phyloP scores from a whole-genome alignment of 2,797 vertebrate species.

The Harpagifer antarcticus region DNA sequence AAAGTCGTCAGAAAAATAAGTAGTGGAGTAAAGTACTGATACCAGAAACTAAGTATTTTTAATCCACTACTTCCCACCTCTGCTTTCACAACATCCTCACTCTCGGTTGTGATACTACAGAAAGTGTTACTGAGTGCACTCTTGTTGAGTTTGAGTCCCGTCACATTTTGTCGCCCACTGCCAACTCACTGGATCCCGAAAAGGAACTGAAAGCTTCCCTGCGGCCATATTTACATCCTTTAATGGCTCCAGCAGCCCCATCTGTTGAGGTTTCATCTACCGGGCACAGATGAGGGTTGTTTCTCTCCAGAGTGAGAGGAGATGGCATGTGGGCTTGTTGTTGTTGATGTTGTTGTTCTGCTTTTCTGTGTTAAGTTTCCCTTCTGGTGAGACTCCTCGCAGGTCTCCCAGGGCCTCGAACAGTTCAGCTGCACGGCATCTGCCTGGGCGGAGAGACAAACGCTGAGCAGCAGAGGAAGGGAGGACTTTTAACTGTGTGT shows the following conservation, averaged over 20 bases:
- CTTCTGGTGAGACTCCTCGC: constrained; percentile 38
- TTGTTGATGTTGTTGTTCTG: constrained; percentile 50
- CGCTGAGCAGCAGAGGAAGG: constrained; percentile 13
- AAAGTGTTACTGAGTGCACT: constrained; percentile 16
- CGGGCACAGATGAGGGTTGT: constrained; percentile 42
- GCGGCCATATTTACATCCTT: constrained; percentile 28
- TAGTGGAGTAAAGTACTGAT: no score
- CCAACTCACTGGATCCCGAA: not conserved
- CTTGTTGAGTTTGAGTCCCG: constrained; percentile 20
- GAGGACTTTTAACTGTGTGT: constrained; percentile 6
- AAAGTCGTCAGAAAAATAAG: no score
- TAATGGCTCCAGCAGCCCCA: constrained; percentile 32
- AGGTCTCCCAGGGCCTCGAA: constrained; percentile 51
- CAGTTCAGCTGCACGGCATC: constrained; percentile 65
- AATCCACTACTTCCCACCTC: not conserved
- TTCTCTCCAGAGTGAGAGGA: constrained; percentile 36
- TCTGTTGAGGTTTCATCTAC: constrained; percentile 52
- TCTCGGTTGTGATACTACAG: constrained; percentile 7
- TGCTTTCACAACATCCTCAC: constrained; percentile 7
- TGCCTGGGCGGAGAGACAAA: constrained; percentile 38
- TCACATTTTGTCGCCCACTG: constrained; percentile 17
- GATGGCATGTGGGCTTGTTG: constrained; percentile 45
- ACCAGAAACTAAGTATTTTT: no score
- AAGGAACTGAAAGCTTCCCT: not conserved
- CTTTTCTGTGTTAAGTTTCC: constrained; percentile 49